A percentile compares a stretch with the other conserved stretches of the same genome.
phyloP scores from a whole-genome alignment of 2,888 invertebrate species.

The Aphidius colemani region DNA sequence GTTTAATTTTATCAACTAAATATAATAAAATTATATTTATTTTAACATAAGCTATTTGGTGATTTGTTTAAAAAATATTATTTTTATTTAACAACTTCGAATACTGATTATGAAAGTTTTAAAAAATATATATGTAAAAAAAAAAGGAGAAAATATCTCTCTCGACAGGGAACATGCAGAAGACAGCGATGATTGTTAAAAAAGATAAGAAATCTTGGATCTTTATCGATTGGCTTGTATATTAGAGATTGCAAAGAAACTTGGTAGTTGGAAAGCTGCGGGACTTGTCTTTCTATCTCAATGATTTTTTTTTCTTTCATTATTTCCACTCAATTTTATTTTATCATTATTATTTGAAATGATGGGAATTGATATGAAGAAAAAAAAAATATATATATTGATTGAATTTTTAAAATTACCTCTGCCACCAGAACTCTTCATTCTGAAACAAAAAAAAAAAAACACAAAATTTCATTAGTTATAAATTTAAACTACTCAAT shows the following conservation, averaged over 20 bases:
- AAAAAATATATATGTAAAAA: too few species aligned
- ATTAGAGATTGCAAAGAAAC: conserved; percentile 25
- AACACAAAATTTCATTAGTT: conserved; percentile 3
- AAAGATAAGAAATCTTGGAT: conserved; percentile 29
- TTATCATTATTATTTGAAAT: conserved; percentile 9
- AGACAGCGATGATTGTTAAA: conserved; percentile 10
- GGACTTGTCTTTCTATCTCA: too few species aligned
- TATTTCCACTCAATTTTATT: too few species aligned
- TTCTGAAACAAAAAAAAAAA: conserved; percentile 46
- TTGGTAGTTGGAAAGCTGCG: conserved; percentile 26
- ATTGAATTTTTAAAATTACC: conserved; percentile 44
- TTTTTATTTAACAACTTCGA: too few species aligned
- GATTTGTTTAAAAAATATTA: too few species aligned
- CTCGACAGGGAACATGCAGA: background rate
- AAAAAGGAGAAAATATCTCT: too few species aligned
- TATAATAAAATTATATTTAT: too few species aligned
- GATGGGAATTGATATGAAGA: conserved; percentile 16
- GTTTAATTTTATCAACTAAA: too few species aligned
- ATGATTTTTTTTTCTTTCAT: too few species aligned
- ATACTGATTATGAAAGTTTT: too few species aligned
- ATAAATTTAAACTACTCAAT: conserved; percentile 6
- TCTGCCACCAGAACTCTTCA: conserved; percentile 56
- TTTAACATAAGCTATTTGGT: too few species aligned
- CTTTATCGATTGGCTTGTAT: conserved; percentile 26
- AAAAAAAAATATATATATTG: conserved; percentile 16